Evolutionary conservation across 2,797 vertebrate genomes (phyloP), one percentile per base, ranked within the genome.

Genomic region (Emys orbicularis): DNA sequence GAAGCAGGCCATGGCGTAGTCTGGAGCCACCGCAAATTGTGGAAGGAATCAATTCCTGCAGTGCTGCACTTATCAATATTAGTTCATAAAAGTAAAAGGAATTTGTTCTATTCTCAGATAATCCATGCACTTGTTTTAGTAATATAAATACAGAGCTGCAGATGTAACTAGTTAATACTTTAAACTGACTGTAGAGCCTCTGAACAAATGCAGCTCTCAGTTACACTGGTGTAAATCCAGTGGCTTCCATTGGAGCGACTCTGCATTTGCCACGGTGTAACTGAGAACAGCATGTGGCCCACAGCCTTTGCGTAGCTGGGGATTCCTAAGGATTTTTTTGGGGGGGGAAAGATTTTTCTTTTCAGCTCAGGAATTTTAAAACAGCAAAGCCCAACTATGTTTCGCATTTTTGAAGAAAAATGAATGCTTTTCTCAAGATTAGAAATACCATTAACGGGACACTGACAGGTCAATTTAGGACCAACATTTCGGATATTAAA

Each of bases 1-100:
- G 88, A 96, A 97, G 83, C 21, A 83, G 90, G 92, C 31, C 86
- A 86, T 72, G 81, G 84, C 86, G 93, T 81, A 95, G 92, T 89
- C 88, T 84, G 90, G 92, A 95, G 95, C 89, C 68, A 88, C 65
- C 95, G 88, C 96, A 96, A 94, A 87, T 90, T 95, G 90, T 83
- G 57, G n/a, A 96, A 91, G 89, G 54, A 96, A 97, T 89, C 95
- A 96, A 94, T 97, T 97, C 84, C 49, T 97, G 50, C 79, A 94
- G 54, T 81, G 21, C 89, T 97, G 97, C 96, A 98, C 97, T 98
- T 97, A 98, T 52, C 90, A 87, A 96, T 98, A 98, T 98, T 97
- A 97, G 92, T 97, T 98, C 97, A 97, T 98, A 97, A 98, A 98
- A 97, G 84, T 97, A 97, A 98, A 98, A 98, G 97, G 96, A 96